Base-by-base conservation (phyloP, 2,113 vertebrate species). In the Myrmecophaga tridactyla region DNA sequence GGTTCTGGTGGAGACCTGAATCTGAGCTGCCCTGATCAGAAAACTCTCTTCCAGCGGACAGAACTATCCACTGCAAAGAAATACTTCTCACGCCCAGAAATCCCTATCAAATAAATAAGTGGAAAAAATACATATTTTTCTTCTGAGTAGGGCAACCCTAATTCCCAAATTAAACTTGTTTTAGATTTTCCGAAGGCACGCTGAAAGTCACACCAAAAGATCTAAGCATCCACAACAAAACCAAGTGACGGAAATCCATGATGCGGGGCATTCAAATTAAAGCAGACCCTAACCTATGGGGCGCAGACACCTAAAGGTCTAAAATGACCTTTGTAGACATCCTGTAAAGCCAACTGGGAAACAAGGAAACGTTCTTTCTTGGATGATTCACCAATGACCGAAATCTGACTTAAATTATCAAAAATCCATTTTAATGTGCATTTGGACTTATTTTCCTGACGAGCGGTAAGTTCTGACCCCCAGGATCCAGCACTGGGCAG, bases 121-220 rank as follows among this genome's bases (percentile, higher is more conserved):
- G 18, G 25, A 83, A 84, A 41, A 48, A 41, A 27, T 41, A 29
- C 9, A 56, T 25, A 46, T 18, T 23, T 4, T n/a, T 69, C 53
- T 36, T 36, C 51, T 36, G 34, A 82, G 18, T 25, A 58, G 41
- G 41, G 62, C 17, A 75, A 88, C 86, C 63, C 20, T 41, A 31
- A 80, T 29, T 39, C 80, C 65, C 39, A 73, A 91, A n/a, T 75
- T 73, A 82, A 86, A 92, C 46, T 46, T 67, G 43, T 34, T 82
- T 78, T 18, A 46, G 53, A 82, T 27, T 82, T 73, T 23, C 76
- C 21, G 72, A 90, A 72, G 8, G 58, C 69, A 36, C 0, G 14
- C 17, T 62, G 36, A 65, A 27, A 9, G 8, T 21, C 48, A 21
- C 12, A 29, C 14, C 11, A 39, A 43, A 11, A 1, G 8, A 20